A percentile compares a stretch with the other conserved stretches of the same genome.
These are phyloP conservation scores for Automeris io DNA, from an alignment of 2,888 invertebrate species.

Conservation along the genomic window DNA sequence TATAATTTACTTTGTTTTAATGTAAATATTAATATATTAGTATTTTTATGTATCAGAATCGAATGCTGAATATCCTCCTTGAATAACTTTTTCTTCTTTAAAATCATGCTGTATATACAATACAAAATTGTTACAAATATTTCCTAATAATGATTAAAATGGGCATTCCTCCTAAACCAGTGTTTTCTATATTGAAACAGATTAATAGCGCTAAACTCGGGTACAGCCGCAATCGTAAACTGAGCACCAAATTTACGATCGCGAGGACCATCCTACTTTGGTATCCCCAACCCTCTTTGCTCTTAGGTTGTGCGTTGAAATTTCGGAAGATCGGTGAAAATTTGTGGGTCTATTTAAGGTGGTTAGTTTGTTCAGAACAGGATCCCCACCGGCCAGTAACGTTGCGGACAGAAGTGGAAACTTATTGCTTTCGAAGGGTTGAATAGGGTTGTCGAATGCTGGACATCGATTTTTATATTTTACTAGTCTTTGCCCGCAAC, in stretches of 20 bases:
- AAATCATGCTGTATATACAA: too few species aligned
- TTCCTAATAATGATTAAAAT: neutral
- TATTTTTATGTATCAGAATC: too few species aligned
- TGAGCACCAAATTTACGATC: slow-evolving; percentile 35
- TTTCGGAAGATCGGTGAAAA: slow-evolving; percentile 10
- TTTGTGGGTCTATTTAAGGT: slow-evolving; percentile 21
- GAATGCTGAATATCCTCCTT: too few species aligned
- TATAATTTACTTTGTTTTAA: too few species aligned
- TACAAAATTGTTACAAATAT: too few species aligned
- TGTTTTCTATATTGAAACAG: slow-evolving; percentile 9
- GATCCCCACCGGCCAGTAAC: slow-evolving; percentile 21
- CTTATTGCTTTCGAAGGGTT: slow-evolving; percentile 23
- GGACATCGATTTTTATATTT: too few species aligned
- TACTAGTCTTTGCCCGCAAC: too few species aligned
- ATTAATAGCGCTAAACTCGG: slow-evolving; percentile 30
- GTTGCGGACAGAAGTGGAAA: slow-evolving; percentile 27
- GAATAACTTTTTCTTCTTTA: too few species aligned
- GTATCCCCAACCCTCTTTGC: slow-evolving; percentile 10
- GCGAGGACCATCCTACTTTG: slow-evolving; percentile 17
- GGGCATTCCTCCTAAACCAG: neutral
- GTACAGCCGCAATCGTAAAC: slow-evolving; percentile 34
- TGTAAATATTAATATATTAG: too few species aligned
- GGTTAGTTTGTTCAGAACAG: slow-evolving; percentile 21
- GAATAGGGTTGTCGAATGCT: neutral
- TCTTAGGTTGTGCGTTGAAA: slow-evolving; percentile 1